These are phyloP conservation scores for Drosophila pseudoananassae DNA, from an alignment of 1,140 invertebrate species.

Conservation along the genomic window DNA sequence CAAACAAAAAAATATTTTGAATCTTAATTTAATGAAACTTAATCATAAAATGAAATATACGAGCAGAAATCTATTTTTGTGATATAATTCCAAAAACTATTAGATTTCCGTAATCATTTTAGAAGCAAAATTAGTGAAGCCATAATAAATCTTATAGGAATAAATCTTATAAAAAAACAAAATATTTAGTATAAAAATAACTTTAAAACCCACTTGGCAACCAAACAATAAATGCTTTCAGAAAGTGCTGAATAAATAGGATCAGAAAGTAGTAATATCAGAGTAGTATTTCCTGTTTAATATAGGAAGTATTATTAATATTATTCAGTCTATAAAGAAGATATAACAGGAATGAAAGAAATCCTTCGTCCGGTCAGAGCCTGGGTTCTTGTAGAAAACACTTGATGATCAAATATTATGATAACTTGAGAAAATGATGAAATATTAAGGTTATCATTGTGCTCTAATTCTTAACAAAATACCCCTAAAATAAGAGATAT, in stretches of 20 bases:
- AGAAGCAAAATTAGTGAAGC: background rate
- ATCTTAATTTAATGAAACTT: background rate
- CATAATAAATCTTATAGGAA: background rate
- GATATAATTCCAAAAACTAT: background rate
- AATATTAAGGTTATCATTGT: too few relatives aligned
- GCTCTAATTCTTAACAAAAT: too few relatives aligned
- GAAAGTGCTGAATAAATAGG: too few relatives aligned
- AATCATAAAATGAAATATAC: too few relatives aligned
- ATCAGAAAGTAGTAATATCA: background rate
- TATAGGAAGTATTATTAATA: constrained; percentile 27
- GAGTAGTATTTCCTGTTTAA: constrained; percentile 33
- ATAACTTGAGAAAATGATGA: too few relatives aligned
- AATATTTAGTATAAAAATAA: too few relatives aligned
- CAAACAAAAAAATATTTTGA: background rate
- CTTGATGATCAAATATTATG: too few relatives aligned
- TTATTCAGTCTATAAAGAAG: constrained; percentile 18
- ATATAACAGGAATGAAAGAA: constrained; percentile 4
- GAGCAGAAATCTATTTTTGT: background rate
- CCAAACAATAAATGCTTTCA: too few relatives aligned
- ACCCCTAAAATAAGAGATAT: too few relatives aligned
- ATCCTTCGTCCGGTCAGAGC: background rate
- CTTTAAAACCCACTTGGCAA: too few relatives aligned
- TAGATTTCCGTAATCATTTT: background rate
- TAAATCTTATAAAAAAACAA: too few relatives aligned
- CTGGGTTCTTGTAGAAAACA: background rate